Percentiles rank a stretch among this genome's conserved stretches.
phyloP scores from a whole-genome alignment of 1,140 invertebrate genomes.

The Bombus fervidus region DNA sequence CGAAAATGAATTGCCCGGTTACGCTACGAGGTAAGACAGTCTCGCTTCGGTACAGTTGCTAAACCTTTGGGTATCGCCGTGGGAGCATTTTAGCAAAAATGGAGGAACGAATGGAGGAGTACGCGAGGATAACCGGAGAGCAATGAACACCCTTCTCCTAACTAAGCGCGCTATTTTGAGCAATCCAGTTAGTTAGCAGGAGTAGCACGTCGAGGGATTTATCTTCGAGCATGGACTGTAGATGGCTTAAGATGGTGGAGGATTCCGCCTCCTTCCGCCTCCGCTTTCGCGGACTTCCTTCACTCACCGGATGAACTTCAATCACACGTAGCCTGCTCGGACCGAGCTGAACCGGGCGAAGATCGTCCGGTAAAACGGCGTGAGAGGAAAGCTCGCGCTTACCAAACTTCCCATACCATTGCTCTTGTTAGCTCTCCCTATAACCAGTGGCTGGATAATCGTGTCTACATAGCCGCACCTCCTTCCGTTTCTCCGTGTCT shows the following conservation, averaged over 20 bases:
- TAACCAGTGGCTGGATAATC: not conserved
- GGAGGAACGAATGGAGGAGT: not conserved
- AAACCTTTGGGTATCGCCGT: not conserved
- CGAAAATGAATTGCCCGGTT: slow-evolving; percentile 46
- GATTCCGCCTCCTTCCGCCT: slow-evolving; percentile 30
- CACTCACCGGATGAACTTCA: slow-evolving; percentile 25
- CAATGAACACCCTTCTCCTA: slow-evolving; percentile 28
- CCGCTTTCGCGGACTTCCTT: not conserved
- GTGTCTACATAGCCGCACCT: not conserved
- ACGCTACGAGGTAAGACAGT: slow-evolving; percentile 19
- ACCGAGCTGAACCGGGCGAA: not conserved
- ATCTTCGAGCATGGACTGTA: slow-evolving; percentile 67
- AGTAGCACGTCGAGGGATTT: slow-evolving; percentile 73
- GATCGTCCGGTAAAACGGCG: not conserved
- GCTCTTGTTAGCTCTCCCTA: not conserved
- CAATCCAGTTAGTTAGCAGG: slow-evolving; percentile 73
- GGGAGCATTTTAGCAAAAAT: slow-evolving; percentile 36
- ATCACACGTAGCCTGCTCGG: slow-evolving; percentile 37
- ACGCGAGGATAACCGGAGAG: not conserved
- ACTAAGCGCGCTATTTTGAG: slow-evolving; percentile 68
- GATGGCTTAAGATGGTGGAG: slow-evolving; percentile 66
- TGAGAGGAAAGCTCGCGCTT: too few species aligned
- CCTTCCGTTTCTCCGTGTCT: slow-evolving; percentile 17
- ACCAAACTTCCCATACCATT: not conserved
- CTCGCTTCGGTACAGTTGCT: slow-evolving; percentile 4